Evolutionary conservation across 2,888 invertebrate species (phyloP), one percentile per base, ranked within the genome.

Genomic region (Sarcophaga caerulescens): DNA sequence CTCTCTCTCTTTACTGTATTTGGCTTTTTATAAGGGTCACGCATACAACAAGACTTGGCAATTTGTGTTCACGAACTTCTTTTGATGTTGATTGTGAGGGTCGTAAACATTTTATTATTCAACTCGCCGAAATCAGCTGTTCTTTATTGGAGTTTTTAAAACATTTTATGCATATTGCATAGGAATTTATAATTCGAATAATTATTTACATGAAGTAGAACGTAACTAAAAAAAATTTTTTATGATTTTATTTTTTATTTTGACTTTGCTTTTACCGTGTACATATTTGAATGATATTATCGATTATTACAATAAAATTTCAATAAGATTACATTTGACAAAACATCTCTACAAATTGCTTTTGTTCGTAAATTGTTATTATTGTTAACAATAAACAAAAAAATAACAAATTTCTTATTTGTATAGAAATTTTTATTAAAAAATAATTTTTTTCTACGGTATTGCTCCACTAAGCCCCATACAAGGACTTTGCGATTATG

Each of bases 381-480:
- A 23, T 74, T 74, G 62, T 12, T 62, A 10, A 35, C 10, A 35
- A 35, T 35, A 35, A 35, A 35, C 35, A 35, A 35, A 35, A 35
- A 35, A 35, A 2, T 10, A 35, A 35, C 35, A 35, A 35, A 19
- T 62, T 62, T 2, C 21, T 62, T 62, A 17, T 21, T 74, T 47
- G 12, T 47, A 63, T 4, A 62, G 62, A 62, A 74, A 74, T 45
- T 23, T 44, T 74, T 74, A 63, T 35, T 68, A 45, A 19, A 19
- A n/a, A 60, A n/a, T 19, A 19, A n/a, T 74, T 3, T 47, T 63
- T 74, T 73, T 73, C 17, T 60, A 21, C 44, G 21, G 4, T 19
- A n/a, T 73, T 62, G 17, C 52, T 62, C 5, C 23, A 45, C 19
- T 80, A 80, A 74, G 73, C 80, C 68, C 8, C 71, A 25, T 17